Evolutionary conservation across 2,888 invertebrate genomes (phyloP), one percentile per base, ranked within the genome.

Genomic region (Ypsolopha scabrella): DNA sequence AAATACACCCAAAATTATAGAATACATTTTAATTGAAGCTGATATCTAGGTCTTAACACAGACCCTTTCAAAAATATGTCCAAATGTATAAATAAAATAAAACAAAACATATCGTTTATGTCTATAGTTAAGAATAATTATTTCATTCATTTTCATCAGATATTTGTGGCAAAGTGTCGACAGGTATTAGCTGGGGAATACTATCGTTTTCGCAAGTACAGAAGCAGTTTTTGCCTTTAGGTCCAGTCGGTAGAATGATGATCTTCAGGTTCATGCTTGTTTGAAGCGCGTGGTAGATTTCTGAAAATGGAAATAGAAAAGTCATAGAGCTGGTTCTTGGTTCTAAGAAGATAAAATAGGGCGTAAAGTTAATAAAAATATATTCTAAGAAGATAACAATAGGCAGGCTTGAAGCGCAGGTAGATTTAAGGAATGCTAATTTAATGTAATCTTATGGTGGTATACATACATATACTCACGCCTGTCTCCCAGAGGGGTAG

Each of bases 211-310:
- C 70, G 14, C 76, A 77, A 0, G 75, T 72, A 14, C 76, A 77
- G 63, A 67, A 74, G 41, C 76, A 77, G 35, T 75, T 75, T 51
- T 67, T 69, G 0, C 67, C 64, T 0, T 62, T 50, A 0, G 67
- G 65, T 0, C 67, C 70, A n/a, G 70, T 63, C 0, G 76, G 76
- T 0, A 77, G 51, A 0, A 75, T 60, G 3, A 77, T 53, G 0
- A 76, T 51, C 44, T 75, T 75, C 1, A 76, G 37, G 36, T 67
- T 67, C 65, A 71, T 62, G 1, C 58, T 65, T 0, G 71, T 60
- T 54, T 72, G 67, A 9, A 77, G 14, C 0, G 74, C 75, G 48
- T 67, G 64, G 53, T 68, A 55, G 51, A 77, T 67, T 47, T 75
- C 76, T 77, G 72, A 47, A 63, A 51, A 47, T 4, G 1, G 3